These are phyloP conservation scores for Drosophila neocordata DNA, from an alignment of 1,140 invertebrate genomes.

Conservation along the genomic window DNA sequence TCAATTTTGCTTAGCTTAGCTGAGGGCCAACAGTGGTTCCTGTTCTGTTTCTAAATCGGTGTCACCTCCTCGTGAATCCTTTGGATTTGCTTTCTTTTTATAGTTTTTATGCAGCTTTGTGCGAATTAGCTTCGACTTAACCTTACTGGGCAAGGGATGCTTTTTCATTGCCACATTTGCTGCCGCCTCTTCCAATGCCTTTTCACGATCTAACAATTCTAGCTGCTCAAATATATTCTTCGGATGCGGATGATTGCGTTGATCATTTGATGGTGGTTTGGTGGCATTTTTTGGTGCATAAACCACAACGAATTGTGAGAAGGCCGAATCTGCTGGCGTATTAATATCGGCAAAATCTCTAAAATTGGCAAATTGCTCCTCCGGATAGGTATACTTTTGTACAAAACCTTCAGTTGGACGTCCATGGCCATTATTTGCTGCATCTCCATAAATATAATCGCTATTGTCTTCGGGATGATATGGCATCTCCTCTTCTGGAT, in stretches of 20 bases:
- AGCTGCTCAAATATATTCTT: conserved; percentile 93
- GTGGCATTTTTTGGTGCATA: conserved; percentile 89
- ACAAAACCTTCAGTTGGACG: conserved; percentile 83
- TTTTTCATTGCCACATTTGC: conserved; percentile 70
- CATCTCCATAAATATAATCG: conserved; percentile 84
- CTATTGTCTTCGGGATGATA: conserved; percentile 84
- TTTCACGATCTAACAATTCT: conserved; percentile 87
- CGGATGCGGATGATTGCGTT: conserved; percentile 85
- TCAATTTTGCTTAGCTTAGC: conserved; percentile 82
- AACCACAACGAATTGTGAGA: conserved; percentile 91
- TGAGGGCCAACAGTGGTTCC: conserved; percentile 88
- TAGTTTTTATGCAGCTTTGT: conserved; percentile 86
- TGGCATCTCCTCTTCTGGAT: conserved; percentile 83
- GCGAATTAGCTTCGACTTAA: conserved; percentile 86
- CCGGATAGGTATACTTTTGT: conserved; percentile 85
- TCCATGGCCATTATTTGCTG: conserved; percentile 88
- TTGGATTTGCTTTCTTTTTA: conserved; percentile 84
- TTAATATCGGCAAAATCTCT: conserved; percentile 94
- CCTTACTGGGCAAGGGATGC: conserved; percentile 83
- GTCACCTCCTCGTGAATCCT: conserved; percentile 45
- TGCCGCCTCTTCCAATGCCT: conserved; percentile 82
- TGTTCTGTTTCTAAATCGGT: conserved; percentile 54
- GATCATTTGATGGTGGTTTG: conserved; percentile 7
- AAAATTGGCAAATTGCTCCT: conserved; percentile 93
- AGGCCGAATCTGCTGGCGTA: conserved; percentile 90